Conservation (phyloP, 2,113 vertebrate genomes). For the Catharus bicknelli region DNA sequence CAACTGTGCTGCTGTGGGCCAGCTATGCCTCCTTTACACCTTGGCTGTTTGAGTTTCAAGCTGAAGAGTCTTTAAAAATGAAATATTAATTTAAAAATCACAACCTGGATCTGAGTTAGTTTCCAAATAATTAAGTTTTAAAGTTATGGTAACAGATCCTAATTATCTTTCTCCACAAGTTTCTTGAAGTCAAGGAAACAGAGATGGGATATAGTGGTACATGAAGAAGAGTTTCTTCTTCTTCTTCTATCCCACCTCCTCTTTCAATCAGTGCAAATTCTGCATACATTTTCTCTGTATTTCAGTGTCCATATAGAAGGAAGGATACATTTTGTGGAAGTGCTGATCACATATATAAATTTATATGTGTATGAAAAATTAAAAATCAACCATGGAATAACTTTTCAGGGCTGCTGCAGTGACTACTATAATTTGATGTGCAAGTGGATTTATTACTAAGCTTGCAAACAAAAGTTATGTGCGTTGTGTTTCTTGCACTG, state of each 20-base stretch:
- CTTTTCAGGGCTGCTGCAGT: not conserved
- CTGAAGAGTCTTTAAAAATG: not conserved
- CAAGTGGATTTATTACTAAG: not conserved
- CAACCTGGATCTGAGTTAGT: not conserved
- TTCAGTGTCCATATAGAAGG: not conserved
- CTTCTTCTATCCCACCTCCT: too few species aligned
- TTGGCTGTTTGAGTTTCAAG: not conserved
- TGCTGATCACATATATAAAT: not conserved
- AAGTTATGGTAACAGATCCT: not conserved
- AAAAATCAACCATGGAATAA: not conserved
- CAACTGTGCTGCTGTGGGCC: not conserved
- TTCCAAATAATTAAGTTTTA: not conserved
- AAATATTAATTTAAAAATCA: fast-evolving
- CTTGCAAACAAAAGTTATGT: not conserved
- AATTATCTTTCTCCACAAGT: not conserved
- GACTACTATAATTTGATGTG: not conserved
- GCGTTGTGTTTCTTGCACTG: not conserved
- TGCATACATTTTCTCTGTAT: not conserved
- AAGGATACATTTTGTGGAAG: not conserved
- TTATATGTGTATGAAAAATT: not conserved
- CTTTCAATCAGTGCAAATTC: not conserved
- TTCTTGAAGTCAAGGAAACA: not conserved
- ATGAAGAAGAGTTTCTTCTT: not conserved
- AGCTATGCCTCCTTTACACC: not conserved
- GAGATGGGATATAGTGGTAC: not conserved